Base-by-base conservation (phyloP, 2,888 invertebrate genomes). In the Bursaphelenchus okinawaensis region DNA sequence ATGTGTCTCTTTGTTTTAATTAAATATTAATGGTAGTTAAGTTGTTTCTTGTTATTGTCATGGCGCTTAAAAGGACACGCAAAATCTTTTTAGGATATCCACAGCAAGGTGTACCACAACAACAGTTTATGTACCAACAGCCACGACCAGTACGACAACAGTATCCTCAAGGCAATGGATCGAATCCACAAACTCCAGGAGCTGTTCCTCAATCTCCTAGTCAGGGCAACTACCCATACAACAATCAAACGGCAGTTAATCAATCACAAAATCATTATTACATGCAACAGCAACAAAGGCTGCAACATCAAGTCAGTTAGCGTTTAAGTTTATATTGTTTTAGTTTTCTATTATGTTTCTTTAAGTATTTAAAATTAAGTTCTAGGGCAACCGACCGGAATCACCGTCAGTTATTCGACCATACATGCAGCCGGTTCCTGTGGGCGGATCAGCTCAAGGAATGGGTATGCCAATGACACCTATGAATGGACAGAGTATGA, bases 231-330 rank as follows among this genome's bases (percentile, higher is more conserved):
- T 40, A 40, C 40, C 16, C 40, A 40, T 40, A 40, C 40, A 40
- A n/a, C 40, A 40, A 40, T 4, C 40, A 40, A 40, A 4, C 16
- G 16, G 40, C 16, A n/a, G n/a, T 40, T 12, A 40, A 40, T n/a
- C 40, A 40, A 40, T 9, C 23, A 24, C 56, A 24, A 28, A 22
- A 56, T 12, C 24, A 24, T 24, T 56, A 3, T 24, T 56, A 56
- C 26, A 56, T 56, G 27, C 56, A 24, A 56, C 56, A 56, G 24
- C 56, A 56, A 26, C 56, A 56, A 19, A 24, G 56, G 20, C 26
- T 56, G 20, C 56, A 56, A 56, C 54, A 52, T 19, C 29, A 26
- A n/a, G 56, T 56, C 16, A 26, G 56, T 40, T n/a, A 6, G 2
- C 6, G 40, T 40, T 40, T 40, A n/a, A n/a, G n/a, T n/a, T n/a